Evolutionary conservation across 2,113 vertebrate species (phyloP).

Genomic region (Labeo rohita): DNA sequence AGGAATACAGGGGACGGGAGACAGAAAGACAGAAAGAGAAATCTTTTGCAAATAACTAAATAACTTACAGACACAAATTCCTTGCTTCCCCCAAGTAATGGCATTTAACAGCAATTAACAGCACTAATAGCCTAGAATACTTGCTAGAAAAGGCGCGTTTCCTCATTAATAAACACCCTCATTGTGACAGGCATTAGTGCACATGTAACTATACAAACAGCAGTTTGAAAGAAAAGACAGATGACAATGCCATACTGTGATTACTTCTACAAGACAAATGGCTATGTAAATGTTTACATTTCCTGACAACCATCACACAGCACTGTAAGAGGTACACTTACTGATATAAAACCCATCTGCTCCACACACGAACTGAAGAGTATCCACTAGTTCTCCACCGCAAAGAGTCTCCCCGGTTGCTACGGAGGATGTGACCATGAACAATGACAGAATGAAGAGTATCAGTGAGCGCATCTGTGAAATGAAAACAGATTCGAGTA

Average conservation of each 20-base stretch:
- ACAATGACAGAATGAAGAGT: constrained; percentile 77
- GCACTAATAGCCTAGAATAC: background rate
- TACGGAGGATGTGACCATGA: constrained; percentile 78
- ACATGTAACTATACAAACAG: background rate
- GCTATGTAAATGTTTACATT: constrained; percentile 9
- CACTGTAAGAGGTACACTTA: constrained; percentile 71
- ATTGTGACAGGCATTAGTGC: background rate
- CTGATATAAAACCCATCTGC: constrained; percentile 89
- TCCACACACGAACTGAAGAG: constrained; percentile 88
- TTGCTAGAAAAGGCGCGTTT: background rate
- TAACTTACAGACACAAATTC: background rate
- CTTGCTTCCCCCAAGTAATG: background rate
- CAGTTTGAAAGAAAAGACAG: background rate
- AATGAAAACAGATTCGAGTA: constrained; percentile 20
- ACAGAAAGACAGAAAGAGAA: constrained; percentile 29
- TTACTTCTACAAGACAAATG: background rate
- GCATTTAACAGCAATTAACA: background rate
- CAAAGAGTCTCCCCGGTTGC: constrained; percentile 84
- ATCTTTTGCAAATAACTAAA: constrained; percentile 30
- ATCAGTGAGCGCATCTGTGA: constrained; percentile 67
- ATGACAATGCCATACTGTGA: background rate
- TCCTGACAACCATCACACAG: background rate
- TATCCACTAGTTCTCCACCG: constrained; percentile 87
- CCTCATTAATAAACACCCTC: background rate
- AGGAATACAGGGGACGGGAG: constrained; percentile 16